Base-by-base conservation (phyloP, 2,888 invertebrate species). In the Trichogramma dendrolimi region DNA sequence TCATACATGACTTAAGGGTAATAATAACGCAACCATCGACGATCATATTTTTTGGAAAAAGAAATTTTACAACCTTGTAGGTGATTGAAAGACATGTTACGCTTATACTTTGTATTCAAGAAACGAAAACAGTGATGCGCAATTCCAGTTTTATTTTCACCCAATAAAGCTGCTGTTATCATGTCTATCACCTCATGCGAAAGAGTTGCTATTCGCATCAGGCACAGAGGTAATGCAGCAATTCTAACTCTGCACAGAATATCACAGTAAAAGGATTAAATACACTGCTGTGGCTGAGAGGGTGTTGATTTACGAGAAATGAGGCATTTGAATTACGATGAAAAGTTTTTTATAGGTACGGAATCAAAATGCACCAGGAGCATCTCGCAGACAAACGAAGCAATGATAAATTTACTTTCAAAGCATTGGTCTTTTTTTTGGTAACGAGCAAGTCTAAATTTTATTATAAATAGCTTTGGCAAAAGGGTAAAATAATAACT, bases 261-360 rank as follows among this genome's bases (percentile, higher is more conserved):
- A 14, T 14, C 14, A 14, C 14, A 14, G 14, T 14, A 14, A 71
- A 70, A 70, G 71, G 71, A 72, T 72, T 72, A 72, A 72, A 69
- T 67, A 70, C 69, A 71, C 68, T 70, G 69, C 67, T 43, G 54
- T 14, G 14, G 14, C 14, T 14, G 10, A 44, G 27, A 44, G 57
- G 11, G 50, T 54, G 58, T 58, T 72, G 72, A 72, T 71, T 71
- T 72, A 72, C 64, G 70, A 67, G 65, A 53, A 67, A 64, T 67
- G 58, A 60, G 64, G 56, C 14, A 14, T 60, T 61, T 68, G 68
- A 72, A 67, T 71, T 71, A 71, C 69, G 66, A 64, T 61, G 44
- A 41, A 68, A 71, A 72, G 69, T 72, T 72, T 72, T 71, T 64
- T 14, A 14, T 14, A 14, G 14, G 14, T 14, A 14, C 14, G 14